Evolutionary conservation across 2,113 vertebrate species (phyloP).

Genomic region (Bettongia penicillata): DNA sequence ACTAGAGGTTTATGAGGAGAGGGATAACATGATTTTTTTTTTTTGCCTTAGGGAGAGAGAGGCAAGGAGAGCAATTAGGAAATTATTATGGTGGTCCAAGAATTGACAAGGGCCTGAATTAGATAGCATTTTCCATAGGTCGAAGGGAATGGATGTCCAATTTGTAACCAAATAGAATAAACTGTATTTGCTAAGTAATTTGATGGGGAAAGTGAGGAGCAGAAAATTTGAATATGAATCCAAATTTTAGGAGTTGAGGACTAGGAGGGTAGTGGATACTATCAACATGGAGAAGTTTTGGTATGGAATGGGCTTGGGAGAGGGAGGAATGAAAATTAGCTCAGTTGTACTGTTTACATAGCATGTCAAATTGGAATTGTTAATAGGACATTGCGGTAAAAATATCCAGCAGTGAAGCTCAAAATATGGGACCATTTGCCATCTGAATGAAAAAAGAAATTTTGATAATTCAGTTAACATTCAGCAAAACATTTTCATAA

Average conservation of each 20-base stretch:
- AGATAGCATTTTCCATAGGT: neutral
- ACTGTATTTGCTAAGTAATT: neutral
- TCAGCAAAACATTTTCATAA: neutral
- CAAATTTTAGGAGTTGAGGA: neutral
- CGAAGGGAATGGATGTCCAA: neutral
- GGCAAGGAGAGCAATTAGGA: neutral
- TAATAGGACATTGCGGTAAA: neutral
- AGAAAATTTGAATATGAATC: neutral
- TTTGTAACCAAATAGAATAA: neutral
- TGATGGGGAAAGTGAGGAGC: neutral
- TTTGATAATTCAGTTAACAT: constrained; percentile 20
- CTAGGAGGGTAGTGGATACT: neutral
- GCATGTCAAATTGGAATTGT: neutral
- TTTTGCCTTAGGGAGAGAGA: neutral
- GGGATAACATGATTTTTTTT: neutral
- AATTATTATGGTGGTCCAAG: neutral
- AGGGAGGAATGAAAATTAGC: neutral
- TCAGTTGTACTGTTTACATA: neutral
- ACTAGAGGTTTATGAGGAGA: neutral
- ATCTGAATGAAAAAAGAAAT: neutral
- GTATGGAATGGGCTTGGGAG: neutral
- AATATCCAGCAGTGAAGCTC: neutral
- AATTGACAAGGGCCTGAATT: neutral
- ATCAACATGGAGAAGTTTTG: neutral
- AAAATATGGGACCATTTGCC: neutral